A percentile compares a stretch with the other conserved stretches of the same genome.
Conservation (phyloP, 1,140 invertebrate genomes). For the Colletes latitarsis region DNA sequence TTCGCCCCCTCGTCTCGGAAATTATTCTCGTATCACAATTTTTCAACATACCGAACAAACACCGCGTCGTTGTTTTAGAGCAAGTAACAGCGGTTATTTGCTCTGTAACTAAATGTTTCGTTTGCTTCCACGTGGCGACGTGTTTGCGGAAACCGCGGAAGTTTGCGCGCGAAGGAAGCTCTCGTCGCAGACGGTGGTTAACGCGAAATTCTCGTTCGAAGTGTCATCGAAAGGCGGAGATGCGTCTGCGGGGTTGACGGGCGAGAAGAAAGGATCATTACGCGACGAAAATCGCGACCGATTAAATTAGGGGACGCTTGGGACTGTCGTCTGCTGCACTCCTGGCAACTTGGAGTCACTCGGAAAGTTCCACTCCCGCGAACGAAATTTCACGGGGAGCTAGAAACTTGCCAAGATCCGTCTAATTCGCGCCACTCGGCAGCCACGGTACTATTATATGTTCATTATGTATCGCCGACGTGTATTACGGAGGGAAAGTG, state of each 20-base stretch:
- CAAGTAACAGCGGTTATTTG: too few relatives aligned
- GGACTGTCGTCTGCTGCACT: neutral
- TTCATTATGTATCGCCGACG: conserved; percentile 11
- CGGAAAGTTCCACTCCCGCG: neutral
- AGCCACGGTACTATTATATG: neutral
- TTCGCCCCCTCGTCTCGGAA: too few relatives aligned
- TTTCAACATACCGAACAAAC: too few relatives aligned
- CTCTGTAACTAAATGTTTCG: neutral
- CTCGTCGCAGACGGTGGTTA: neutral
- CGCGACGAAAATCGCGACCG: neutral
- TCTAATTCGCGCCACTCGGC: conserved; percentile 1
- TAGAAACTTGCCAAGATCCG: neutral
- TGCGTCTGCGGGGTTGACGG: neutral
- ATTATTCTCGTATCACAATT: too few relatives aligned
- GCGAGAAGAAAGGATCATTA: neutral
- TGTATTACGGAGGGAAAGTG: neutral
- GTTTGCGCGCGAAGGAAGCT: neutral
- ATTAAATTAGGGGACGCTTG: neutral
- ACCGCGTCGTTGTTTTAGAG: too few relatives aligned
- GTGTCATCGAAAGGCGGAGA: neutral
- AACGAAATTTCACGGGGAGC: conserved; percentile 2
- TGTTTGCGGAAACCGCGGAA: conserved; percentile 4
- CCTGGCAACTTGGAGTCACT: neutral
- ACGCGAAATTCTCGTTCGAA: neutral
- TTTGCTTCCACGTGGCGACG: neutral